A percentile compares a stretch with the other conserved stretches of the same genome.
Conservation (phyloP, 2,888 invertebrate genomes). For the Apamea epomidion region DNA sequence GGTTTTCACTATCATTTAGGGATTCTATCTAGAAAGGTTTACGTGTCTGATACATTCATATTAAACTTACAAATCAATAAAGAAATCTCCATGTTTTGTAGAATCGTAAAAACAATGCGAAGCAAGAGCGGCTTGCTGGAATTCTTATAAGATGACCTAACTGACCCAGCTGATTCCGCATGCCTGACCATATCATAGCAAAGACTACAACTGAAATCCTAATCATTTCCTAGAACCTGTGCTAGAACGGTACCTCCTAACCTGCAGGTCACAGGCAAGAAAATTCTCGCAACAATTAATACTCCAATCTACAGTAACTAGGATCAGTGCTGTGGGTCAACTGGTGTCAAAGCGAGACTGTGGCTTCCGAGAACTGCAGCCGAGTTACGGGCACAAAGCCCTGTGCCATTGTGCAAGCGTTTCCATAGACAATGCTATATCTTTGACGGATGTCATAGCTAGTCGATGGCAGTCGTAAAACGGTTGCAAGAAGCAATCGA, state of each 20-base stretch:
- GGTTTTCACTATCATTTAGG: no score
- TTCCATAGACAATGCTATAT: conserved; percentile 19
- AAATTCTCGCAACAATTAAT: conserved; percentile 57
- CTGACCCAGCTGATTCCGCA: background rate
- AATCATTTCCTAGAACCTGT: conserved; percentile 39
- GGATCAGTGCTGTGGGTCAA: conserved; percentile 70
- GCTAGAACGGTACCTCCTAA: conserved; percentile 19
- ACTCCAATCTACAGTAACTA: conserved; percentile 58
- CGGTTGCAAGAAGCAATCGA: conserved; percentile 20
- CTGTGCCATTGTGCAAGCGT: conserved; percentile 35
- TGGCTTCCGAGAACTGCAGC: conserved; percentile 64
- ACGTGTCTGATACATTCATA: no score
- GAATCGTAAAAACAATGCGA: no score
- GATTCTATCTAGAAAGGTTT: no score
- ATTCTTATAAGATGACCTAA: background rate
- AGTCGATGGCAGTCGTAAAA: conserved; percentile 21
- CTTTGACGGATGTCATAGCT: conserved; percentile 18
- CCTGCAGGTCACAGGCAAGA: conserved; percentile 34
- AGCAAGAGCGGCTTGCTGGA: no score
- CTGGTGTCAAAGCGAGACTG: conserved; percentile 75
- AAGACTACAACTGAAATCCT: background rate
- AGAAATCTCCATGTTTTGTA: no score
- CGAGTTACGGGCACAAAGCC: conserved; percentile 28
- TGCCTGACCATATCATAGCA: background rate
- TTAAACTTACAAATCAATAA: no score